Base-by-base conservation (phyloP, 2,888 invertebrate genomes). In the Thera obeliscata region DNA sequence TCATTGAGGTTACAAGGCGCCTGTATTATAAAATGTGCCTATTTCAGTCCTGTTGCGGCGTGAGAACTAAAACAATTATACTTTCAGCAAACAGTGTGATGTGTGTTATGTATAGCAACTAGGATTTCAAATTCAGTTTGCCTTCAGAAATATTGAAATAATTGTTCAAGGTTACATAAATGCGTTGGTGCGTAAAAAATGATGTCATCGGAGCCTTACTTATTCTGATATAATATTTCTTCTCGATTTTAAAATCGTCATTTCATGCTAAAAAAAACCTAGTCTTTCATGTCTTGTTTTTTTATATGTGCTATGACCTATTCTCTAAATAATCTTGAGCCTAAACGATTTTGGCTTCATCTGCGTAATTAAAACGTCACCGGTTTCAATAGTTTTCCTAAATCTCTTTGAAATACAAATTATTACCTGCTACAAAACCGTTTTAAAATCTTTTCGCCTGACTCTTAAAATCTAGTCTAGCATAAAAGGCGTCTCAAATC, bases 81-180 rank as follows among this genome's bases (percentile, higher is more conserved):
- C 56, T 73, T 71, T 70, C 70, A 70, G 65, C 69, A 61, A 65
- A 46, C 11, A 35, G 11, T 67, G 66, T 63, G 66, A 48, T 56
- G 22, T 56, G 58, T 22, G 22, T 22, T 22, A 22, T 22, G 22
- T 48, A 56, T 57, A 69, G 58, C 70, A 66, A 56, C 64, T 70
- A 67, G 54, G 64, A 61, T 59, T 68, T 58, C 22, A 56, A 61
- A 66, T 54, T 56, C 63, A 49, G 22, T 64, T 70, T 69, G 54
- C 66, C 56, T 66, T 67, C 61, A 43, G 1, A 54, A 58, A 64
- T 63, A 59, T 43, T 60, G 46, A 49, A 64, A 68, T 57, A 68
- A 56, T 67, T 57, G 36, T 64, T 56, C 68, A 69, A 69, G 68
- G 68, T 57, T 64, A n/a, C 41, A 22, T 22, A 22, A 22, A 52